These are phyloP conservation scores for Sebastes elongatus DNA, from an alignment of 2,797 vertebrate species.

Conservation along the genomic window DNA sequence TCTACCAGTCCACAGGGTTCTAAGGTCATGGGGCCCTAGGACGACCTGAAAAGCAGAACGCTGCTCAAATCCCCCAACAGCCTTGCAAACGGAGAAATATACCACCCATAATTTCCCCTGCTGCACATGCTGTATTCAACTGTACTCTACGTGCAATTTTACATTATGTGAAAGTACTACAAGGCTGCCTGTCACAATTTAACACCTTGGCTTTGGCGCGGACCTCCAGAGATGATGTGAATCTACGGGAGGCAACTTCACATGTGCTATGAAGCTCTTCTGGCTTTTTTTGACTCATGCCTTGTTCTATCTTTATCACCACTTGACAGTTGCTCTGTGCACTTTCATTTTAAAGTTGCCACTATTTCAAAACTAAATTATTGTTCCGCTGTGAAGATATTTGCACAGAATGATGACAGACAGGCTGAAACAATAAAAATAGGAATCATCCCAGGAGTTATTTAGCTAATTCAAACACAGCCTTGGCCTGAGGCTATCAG, in stretches of 20 bases:
- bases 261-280: not conserved
- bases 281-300: not conserved
- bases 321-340: not conserved
- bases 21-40: conserved; percentile 52
- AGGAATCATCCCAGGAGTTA: not conserved
- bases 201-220: not conserved
- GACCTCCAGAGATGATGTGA: conserved; percentile 6
- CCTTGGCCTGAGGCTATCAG: not conserved
- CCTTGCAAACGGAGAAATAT: not conserved
- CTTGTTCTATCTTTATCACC: not conserved
- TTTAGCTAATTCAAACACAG: not conserved
- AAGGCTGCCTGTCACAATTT: not conserved
- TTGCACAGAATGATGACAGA: conserved; percentile 2
- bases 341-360: not conserved
- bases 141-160: conserved; percentile 4
- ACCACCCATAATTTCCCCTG: conserved; percentile 3
- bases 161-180: not conserved
- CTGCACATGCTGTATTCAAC: conserved; percentile 5
- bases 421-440: not conserved
- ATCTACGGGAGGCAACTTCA: not conserved
- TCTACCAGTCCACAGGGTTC: conserved; percentile 56
- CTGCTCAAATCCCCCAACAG: conserved; percentile 27
- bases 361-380: not conserved
- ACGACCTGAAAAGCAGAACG: conserved; percentile 26
- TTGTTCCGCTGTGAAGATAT: not conserved